These are phyloP conservation scores for Campylomormyrus numenius DNA, from an alignment of 2,113 vertebrate genomes.

Conservation along the genomic window DNA sequence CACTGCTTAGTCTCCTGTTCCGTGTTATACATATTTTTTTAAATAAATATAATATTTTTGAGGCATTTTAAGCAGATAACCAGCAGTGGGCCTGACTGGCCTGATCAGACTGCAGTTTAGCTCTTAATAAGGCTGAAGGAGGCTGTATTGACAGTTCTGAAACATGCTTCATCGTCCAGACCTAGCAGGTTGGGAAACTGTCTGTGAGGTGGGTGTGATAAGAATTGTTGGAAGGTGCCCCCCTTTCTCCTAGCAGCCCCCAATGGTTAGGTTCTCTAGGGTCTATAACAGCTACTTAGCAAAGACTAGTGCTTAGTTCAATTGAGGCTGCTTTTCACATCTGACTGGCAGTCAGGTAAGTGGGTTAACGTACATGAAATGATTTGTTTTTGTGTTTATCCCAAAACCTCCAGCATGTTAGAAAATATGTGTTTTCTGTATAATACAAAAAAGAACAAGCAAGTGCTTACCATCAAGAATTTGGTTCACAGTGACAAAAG, in stretches of 20 bases:
- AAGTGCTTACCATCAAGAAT: not conserved
- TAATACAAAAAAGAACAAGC: not conserved
- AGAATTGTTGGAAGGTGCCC: not conserved
- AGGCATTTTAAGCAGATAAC: not conserved
- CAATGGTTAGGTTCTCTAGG: not conserved
- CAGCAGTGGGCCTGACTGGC: not conserved
- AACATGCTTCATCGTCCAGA: not conserved
- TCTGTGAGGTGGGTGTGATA: not conserved
- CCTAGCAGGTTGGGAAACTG: not conserved
- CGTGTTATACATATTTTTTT: not conserved
- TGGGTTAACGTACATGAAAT: not conserved
- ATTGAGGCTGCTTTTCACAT: not conserved
- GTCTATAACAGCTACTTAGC: not conserved
- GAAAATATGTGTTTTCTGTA: not conserved
- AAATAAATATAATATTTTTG: not conserved
- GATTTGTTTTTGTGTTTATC: not conserved
- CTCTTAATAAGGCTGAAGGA: not conserved
- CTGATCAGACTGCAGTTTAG: not conserved
- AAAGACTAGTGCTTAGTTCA: not conserved
- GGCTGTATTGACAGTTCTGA: not conserved
- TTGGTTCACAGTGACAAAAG: not conserved
- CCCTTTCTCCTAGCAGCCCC: not conserved
- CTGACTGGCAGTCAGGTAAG: not conserved
- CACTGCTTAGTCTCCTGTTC: not conserved
- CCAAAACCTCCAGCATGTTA: not conserved